Base-by-base conservation (phyloP, 1,140 invertebrate species). In the Rhopalosiphum maidis region DNA sequence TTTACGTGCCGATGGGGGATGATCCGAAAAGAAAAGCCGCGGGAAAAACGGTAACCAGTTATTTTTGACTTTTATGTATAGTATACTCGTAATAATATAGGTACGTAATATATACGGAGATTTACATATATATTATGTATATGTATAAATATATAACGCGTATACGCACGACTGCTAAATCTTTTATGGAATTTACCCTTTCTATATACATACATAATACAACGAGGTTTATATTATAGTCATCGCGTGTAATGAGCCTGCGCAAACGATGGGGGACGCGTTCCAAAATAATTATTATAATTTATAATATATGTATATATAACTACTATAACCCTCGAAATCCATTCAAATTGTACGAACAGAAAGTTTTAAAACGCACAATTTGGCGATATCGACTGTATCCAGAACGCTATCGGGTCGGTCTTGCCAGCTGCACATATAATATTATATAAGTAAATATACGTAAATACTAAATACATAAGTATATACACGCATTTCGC, bases 21-120 rank as follows among this genome's bases (percentile, higher is more conserved):
- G 46, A 41, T 48, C 46, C 86, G n/a, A 48, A 48, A 35, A 48
- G 43, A 48, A 87, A 48, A 87, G 60, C 60, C 30, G 6, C 46
- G 43, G 86, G 11, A 68, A 87, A n/a, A 87, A 87, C 86, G 86
- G 83, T 86, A 86, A 86, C 83, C 83, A 11, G 25, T 86, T 41
- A 86, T 86, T 86, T 43, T 86, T 86, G 77, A 82, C 77, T 23
- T 86, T 86, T 85, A 43, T 41, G 35, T 83, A 22, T 23, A 37
- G 35, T 82, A 82, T 37, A 46, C 46, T 46, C 46, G 46, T 46
- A 37, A 83, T 83, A 41, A 85, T 85, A 85, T 68, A 68, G 30
- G 3, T 18, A n/a, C 30, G 15, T 68, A 68, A n/a, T 68, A n/a
- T 68, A 68, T 18, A 68, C 60, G 15, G 11, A n/a, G 60, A 77